Conservation (phyloP, 2,797 vertebrate species). For the Morelia viridis region DNA sequence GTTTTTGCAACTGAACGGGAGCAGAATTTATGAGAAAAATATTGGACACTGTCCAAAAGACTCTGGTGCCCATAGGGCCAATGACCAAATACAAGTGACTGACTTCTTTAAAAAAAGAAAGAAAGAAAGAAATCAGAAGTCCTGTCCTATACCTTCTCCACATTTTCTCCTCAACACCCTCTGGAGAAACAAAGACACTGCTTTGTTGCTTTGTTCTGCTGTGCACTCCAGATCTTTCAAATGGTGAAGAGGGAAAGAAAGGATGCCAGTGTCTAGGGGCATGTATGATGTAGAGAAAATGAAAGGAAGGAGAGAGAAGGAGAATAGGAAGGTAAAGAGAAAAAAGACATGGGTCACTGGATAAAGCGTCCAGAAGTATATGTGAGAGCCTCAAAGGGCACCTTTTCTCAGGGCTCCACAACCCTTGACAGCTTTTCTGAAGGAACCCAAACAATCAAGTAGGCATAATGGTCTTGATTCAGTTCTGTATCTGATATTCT, state of each 20-base stretch:
- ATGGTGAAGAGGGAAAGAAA: neutral
- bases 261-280: neutral
- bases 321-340: neutral
- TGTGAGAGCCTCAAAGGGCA: neutral
- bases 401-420: neutral
- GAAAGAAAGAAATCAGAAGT: neutral
- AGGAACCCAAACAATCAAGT: neutral
- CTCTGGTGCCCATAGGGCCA: neutral
- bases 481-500: neutral
- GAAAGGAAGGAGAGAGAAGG: neutral
- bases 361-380: neutral
- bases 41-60: neutral
- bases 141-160: neutral
- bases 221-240: neutral
- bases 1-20: neutral
- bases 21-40: neutral
- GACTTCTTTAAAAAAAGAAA: neutral
- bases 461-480: neutral
- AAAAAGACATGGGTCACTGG: neutral
- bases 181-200: neutral
- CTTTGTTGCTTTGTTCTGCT: neutral
- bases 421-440: neutral
- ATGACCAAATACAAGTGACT: neutral
- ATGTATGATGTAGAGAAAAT: neutral
- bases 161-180: neutral